A percentile compares a stretch with the other conserved stretches of the same genome.
phyloP scores from a whole-genome alignment of 2,113 vertebrate genomes.

The Hippocampus comes region DNA sequence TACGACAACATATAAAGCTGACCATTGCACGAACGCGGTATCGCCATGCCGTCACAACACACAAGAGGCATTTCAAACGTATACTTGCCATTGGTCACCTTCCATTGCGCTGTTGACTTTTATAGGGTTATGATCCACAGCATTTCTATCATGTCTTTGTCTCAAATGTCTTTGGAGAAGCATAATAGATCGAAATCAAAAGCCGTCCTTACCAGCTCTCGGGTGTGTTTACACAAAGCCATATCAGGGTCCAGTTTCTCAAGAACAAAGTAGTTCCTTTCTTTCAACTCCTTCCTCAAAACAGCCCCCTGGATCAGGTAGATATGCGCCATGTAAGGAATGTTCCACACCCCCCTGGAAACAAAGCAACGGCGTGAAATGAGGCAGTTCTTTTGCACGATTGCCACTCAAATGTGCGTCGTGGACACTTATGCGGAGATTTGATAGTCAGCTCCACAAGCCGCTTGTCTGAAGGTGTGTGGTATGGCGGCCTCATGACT shows the following conservation, averaged over 20 bases:
- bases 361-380: slow-evolving; percentile 33
- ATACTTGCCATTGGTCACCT: slow-evolving; percentile 85
- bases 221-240: slow-evolving; percentile 88
- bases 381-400: slow-evolving; percentile 13
- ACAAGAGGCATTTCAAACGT: slow-evolving; percentile 40
- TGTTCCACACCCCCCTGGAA: slow-evolving; percentile 91
- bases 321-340: slow-evolving; percentile 91
- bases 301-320: slow-evolving; percentile 87
- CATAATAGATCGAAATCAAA: not conserved
- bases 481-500: not conserved
- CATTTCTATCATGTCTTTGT: slow-evolving; percentile 8
- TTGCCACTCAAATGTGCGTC: slow-evolving; percentile 7
- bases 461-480: slow-evolving; percentile 11
- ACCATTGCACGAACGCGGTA: slow-evolving; percentile 50
- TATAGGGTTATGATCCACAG: slow-evolving; percentile 49
- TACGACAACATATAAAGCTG: slow-evolving; percentile 19
- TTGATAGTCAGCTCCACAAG: slow-evolving; percentile 3
- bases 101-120: slow-evolving; percentile 67
- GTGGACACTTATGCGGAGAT: not conserved
- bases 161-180: not conserved
- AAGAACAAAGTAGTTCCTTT: slow-evolving; percentile 89
- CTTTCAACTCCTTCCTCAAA: slow-evolving; percentile 86
- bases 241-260: slow-evolving; percentile 95
- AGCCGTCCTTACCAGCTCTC: slow-evolving; percentile 85
- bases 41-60: slow-evolving; percentile 79